Evolutionary conservation across 2,797 vertebrate species (phyloP), one percentile per base, ranked within the genome.

Genomic region (Acanthurus lineatus): DNA sequence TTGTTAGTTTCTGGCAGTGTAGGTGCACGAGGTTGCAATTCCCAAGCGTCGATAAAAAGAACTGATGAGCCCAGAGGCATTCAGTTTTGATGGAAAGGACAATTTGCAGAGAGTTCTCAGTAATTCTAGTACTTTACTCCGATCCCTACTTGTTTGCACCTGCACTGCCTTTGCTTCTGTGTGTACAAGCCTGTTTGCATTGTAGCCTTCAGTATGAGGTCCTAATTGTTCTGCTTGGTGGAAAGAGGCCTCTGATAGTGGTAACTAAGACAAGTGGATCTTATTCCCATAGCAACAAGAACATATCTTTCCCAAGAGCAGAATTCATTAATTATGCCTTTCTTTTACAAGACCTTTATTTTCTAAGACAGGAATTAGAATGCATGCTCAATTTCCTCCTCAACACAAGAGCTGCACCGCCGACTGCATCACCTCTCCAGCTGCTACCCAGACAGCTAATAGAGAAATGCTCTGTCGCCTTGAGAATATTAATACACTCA

Each of bases 241-340:
- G 47, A 79, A 79, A 85, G 69, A 86, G 74, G 70, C 81, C 81
- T 82, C 76, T 89, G 87, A 85, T 91, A 84, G 76, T 85, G 84
- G 81, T 89, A 90, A 91, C 79, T 86, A 91, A 90, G 90, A 93
- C 90, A 91, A 90, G 89, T 87, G 74, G 85, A 89, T 93, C 85
- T 86, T 91, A 95, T 94, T 94, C 89, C 94, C 92, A 94, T 94
- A 93, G 93, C 92, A 95, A 94, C 94, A 90, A 88, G 88, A 92
- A 86, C 86, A 92, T 86, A 91, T 93, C 91, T 92, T 93, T 84
- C 90, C 90, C 86, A 73, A 86, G 86, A 95, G 92, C 86, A 70
- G 88, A 89, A 91, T 94, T 89, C 82, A 93, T 94, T 95, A 94
- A 94, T 95, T 93, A 93, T 90, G 77, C 84, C 88, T 92, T 91